A percentile compares a stretch with the other conserved stretches of the same genome.
phyloP scores from a whole-genome alignment of 2,888 invertebrate genomes.

The Pristionchus exspectatus region DNA sequence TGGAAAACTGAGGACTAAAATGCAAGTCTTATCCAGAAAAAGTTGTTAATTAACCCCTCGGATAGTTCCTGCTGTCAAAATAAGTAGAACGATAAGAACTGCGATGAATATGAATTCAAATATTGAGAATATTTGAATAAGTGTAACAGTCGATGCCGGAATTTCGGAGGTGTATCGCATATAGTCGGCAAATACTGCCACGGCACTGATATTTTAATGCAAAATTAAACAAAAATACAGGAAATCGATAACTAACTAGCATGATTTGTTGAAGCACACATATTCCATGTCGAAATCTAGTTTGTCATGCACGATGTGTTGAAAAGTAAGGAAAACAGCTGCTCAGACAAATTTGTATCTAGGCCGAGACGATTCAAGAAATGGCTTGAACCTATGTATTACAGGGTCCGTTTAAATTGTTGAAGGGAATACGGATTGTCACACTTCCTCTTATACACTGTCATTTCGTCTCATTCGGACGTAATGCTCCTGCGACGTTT shows the following conservation, averaged over 20 bases:
- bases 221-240: neutral
- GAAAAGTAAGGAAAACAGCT: neutral
- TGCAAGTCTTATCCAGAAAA: neutral
- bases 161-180: neutral
- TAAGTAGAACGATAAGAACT: neutral
- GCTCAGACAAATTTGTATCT: constrained; percentile 4
- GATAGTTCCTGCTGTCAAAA: neutral
- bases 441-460: neutral
- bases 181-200: neutral
- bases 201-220: neutral
- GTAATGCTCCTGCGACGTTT: neutral
- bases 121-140: neutral
- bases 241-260: neutral
- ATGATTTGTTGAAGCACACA: constrained; percentile 10
- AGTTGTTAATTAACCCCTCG: neutral
- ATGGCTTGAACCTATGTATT: no score
- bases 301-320: neutral
- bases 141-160: neutral
- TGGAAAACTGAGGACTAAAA: constrained; percentile 20
- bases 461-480: neutral
- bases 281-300: constrained; percentile 11
- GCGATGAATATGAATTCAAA: neutral
- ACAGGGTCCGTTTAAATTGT: no score
- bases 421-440: no score
- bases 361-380: neutral